Evolutionary conservation across 2,888 invertebrate genomes (phyloP), one percentile per base, ranked within the genome.

Genomic region (Heteromurus nitidus): DNA sequence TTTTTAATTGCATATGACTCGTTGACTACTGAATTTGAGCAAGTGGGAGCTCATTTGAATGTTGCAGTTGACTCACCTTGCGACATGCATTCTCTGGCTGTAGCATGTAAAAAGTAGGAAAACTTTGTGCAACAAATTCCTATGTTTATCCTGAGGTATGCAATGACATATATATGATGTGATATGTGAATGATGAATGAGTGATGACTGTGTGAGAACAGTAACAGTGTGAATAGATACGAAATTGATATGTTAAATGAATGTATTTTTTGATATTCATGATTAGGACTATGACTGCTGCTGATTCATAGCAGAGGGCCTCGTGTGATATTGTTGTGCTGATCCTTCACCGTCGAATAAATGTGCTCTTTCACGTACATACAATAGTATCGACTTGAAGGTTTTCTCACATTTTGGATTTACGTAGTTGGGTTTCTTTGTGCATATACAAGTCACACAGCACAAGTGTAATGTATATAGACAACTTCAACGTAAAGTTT

Each of bases 281-380:
- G 62, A 62, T 62, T 28, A 26, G 26, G 58, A 58, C 58, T 62
- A 55, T 62, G 55, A 30, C 55, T 24, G 55, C 55, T 55, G 30
- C 18, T 50, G 9, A 16, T 55, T 3, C 22, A 9, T 11, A 24
- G 20, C 55, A 47, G 47, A 47, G n/a, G n/a, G 3, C 47, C 3
- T 3, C 11, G 47, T 47, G n/a, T 13, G 11, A 9, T 5, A 47
- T 47, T 13, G 3, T 47, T 3, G n/a, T 47, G 3, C 11, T 11
- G 47, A 3, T 3, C 47, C 47, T 47, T 47, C 3, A 3, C 22
- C 20, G 11, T 20, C 3, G 55, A 7, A 55, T 20, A 24, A 55
- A 9, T 22, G 55, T 55, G 24, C 22, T 22, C 16, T 22, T 22
- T 3, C n/a, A 55, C 22, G 55, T 55, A 22, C 7, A 55, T 3